Evolutionary conservation across 1,140 invertebrate genomes (phyloP), one percentile per base, ranked within the genome.

Genomic region (Psix sp.): DNA sequence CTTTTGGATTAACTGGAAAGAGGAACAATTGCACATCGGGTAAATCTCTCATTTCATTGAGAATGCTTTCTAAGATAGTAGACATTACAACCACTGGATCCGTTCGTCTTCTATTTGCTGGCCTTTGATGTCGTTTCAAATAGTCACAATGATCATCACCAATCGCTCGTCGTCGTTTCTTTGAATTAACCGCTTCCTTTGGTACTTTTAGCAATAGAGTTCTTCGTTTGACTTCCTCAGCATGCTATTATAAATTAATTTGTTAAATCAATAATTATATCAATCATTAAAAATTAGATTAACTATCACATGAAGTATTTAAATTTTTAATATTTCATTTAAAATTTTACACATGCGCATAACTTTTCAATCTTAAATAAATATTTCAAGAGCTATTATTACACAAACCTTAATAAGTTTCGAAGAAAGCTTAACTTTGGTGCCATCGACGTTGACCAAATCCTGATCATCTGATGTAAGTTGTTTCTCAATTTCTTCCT

Each of bases 51-150:
- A 99, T 93, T 81, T 99, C 96, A 79, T 97, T 98, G 0, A 99
- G 86, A 65, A 99, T 97, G 11, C 92, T 91, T 83, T 99, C 97
- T 29, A 99, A 88, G 52, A 98, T 93, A 0, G 94, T 95, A 0
- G 96, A 96, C 67, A 99, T 87, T 0, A 97, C 96, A 7, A 99
- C 96, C 0, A 98, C 91, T 0, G 98, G 98, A 88, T 99, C 97
- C 0, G 98, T 98, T 46, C 98, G 88, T n/a, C 96, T 89, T 17
- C 98, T 88, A 84, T 99, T 98, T 0, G 95, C 95, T 0, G 95
- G 93, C 74, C 94, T 92, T 33, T 93, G 92, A 13, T 95, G 94
- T 49, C 93, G 92, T 76, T 97, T 96, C 0, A 99, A 86, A 80
- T 99, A 99, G 88, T 99, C 97, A 85, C 95, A 97, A 60, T 96